A percentile compares a stretch with the other conserved stretches of the same genome.
phyloP scores from a whole-genome alignment of 2,797 vertebrate species.

The Ammospiza maritima region DNA sequence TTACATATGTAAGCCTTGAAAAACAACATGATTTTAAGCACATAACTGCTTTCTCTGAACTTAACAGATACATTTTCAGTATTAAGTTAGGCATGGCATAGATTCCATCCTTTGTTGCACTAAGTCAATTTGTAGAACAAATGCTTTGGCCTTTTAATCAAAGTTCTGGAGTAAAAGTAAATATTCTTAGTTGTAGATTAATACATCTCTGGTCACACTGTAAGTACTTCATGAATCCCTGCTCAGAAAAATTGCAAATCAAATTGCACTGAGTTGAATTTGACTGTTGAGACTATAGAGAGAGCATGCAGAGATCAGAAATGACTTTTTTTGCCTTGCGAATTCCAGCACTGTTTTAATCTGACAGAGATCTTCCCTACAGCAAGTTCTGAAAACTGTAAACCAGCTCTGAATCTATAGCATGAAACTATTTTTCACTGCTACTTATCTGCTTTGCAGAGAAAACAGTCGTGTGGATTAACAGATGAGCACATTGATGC shows the following conservation, averaged over 20 bases:
- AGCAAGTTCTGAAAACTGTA: neutral
- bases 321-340: neutral
- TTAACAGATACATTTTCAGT: neutral
- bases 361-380: neutral
- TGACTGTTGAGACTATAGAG: neutral
- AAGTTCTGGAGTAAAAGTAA: neutral
- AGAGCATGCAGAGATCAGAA: conserved; percentile 10
- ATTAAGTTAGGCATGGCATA: neutral
- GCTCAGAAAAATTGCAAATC: neutral
- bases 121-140: neutral
- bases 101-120: neutral
- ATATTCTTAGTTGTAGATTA: neutral
- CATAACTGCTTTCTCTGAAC: neutral
- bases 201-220: neutral
- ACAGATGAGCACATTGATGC: neutral
- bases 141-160: neutral
- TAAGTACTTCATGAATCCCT: neutral
- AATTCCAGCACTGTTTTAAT: neutral
- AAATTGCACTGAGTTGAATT: neutral
- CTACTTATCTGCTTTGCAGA: neutral
- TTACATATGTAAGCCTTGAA: neutral
- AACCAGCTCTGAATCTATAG: neutral
- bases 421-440: neutral
- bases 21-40: neutral
- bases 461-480: neutral